Base-by-base conservation (phyloP, 1,140 invertebrate genomes). In the Solen grandis region DNA sequence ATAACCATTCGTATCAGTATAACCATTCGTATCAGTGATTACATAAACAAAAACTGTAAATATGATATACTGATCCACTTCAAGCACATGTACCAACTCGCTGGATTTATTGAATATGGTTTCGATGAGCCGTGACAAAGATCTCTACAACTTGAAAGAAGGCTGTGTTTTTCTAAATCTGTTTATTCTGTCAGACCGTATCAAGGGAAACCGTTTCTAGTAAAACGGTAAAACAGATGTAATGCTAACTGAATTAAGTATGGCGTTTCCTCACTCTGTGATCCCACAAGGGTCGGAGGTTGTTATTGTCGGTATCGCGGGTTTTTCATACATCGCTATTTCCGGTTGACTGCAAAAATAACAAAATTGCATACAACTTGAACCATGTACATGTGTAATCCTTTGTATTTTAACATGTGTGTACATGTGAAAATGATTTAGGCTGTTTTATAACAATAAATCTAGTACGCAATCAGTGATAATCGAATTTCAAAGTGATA, bases 111-210 rank as follows among this genome's bases (percentile, higher is more conserved):
- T 66, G 52, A 79, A 60, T 60, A 22, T 55, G 25, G 31, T 50
- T 14, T 60, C 59, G 65, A 76, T 76, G 74, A 52, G 62, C 46
- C 74, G 22, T 66, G 50, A 35, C 74, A 63, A 27, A n/a, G 57
- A 33, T 38, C 38, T 31, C 33, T 5, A 38, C 31, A 68, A 69
- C 63, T 59, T 68, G 55, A 79, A 79, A 69, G 76, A 68, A 66
- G 57, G 46, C 38, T 68, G 65, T 79, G 60, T 76, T 76, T 63
- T 79, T 60, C 66, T 46, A 69, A 52, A 36, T 79, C 76, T 79
- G 76, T 69, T 79, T 79, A 69, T 41, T 57, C 66, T 70, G 76
- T 79, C 63, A 79, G 52, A 59, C 50, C 31, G 41, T 27, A 79
- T 69, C 65, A 69, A 19, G 36, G 59, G 54, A 62, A 79, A 68